Evolutionary conservation across 2,113 vertebrate species (phyloP).

Genomic region (Reinhardtius hippoglossoides): DNA sequence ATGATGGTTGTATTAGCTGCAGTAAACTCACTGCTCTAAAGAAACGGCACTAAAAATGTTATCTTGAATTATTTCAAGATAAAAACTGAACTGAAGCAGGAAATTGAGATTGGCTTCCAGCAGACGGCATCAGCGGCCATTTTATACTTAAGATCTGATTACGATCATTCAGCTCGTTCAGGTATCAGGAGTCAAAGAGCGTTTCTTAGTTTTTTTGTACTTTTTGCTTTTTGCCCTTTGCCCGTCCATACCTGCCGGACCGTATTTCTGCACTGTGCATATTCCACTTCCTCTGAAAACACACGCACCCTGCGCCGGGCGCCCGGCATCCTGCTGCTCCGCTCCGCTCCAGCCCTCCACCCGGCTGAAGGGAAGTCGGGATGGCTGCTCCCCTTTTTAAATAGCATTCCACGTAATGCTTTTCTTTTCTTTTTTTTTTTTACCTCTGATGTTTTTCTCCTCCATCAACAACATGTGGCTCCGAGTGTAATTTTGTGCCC

Average conservation of each 20-base stretch:
- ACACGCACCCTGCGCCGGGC: not conserved
- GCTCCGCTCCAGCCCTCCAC: too few relatives aligned
- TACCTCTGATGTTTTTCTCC: slow-evolving; percentile 18
- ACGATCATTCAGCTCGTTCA: not conserved
- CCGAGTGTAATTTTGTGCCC: slow-evolving; percentile 57
- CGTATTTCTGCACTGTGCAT: slow-evolving; percentile 30
- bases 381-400: slow-evolving; percentile 35
- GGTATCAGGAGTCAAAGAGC: not conserved
- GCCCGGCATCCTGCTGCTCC: slow-evolving; percentile 11
- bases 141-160: slow-evolving; percentile 12
- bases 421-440: slow-evolving; percentile 8
- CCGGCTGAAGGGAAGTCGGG: slow-evolving; percentile 18
- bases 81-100: not conserved
- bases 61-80: not conserved
- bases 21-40: not conserved
- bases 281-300: slow-evolving; percentile 31
- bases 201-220: not conserved
- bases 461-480: slow-evolving; percentile 61
- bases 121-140: not conserved
- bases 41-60: not conserved
- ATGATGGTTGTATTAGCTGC: not conserved
- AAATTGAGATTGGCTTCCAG: not conserved
- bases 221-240: not conserved
- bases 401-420: slow-evolving; percentile 33
- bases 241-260: slow-evolving; percentile 2